Base-by-base conservation (phyloP, 2,888 invertebrate genomes). In the Pollenia griseotomentosa region DNA sequence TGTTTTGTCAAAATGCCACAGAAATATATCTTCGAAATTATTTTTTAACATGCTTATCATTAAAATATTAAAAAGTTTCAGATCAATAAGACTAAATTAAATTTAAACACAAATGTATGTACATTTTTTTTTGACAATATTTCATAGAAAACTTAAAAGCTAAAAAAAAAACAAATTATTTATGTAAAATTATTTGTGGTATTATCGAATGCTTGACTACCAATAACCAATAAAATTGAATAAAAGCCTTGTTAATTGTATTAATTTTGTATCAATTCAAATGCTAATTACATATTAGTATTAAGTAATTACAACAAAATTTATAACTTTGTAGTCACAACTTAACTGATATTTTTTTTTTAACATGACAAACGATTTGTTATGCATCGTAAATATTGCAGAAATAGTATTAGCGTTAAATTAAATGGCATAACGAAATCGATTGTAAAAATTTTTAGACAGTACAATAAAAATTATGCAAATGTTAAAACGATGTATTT, bases 261-360 rank as follows among this genome's bases (percentile, higher is more conserved):
- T 80, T 40, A 74, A 66, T 40, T 70, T 40, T 23, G 6, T 46
- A 68, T 66, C 66, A 59, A 82, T 75, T 66, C 12, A 78, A 61
- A 78, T 63, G 51, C 59, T 53, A 78, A 77, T 81, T 73, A 81
- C 70, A 66, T 46, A 48, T 19, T 65, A 71, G 78, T 77, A 82
- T 78, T 66, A 63, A 78, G 19, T 23, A 85, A 78, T 85, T 82
- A 78, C 71, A 59, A 71, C 53, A 23, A 57, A 46, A 40, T 70
- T 48, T 70, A 46, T 19, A 83, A 59, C 12, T 19, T 68, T 77
- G 46, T 77, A 46, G 46, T 14, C 8, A 46, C 48, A 71, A 23
- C 59, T 42, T 16, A 83, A 53, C n/a, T 19, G 70, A 77, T 82
- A 68, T 53, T 63, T 33, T 33, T 68, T 44, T 42, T 61, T 75